Base-by-base conservation (phyloP, 2,113 vertebrate genomes). In the Siniperca chuatsi region DNA sequence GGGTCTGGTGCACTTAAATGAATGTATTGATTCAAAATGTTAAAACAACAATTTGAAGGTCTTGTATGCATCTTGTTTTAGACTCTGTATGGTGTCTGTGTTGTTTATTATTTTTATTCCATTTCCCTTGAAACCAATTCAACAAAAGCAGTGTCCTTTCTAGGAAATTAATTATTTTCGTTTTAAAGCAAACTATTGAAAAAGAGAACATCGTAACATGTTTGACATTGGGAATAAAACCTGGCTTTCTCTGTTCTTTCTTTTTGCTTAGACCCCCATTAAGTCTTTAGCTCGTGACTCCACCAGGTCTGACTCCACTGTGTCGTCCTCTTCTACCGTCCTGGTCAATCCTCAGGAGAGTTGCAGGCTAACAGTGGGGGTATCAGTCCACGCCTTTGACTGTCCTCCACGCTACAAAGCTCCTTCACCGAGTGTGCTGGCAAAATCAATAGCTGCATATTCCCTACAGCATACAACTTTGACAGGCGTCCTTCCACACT, bases 381-480 rank as follows among this genome's bases (percentile, higher is more conserved):
- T 76, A 84, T 86, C 83, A 44, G 73, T 71, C 65, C 72, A 67
- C 25, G 86, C 73, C 90, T 94, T 91, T 90, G 81, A 88, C 78
- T 85, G 91, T 70, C 90, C 92, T 91, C 81, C 71, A 83, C 20
- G 48, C 84, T 72, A 85, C 86, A 91, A 83, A 91, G 81, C 70
- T 62, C 58, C 75, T 82, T 64, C 69, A 69, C 64, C 12, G 33
- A 64, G 29, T 64, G 35, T 77, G 57, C 81, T 55, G 76, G 55
- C 66, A 71, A 91, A 92, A 93, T 94, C 93, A 79, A 94, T 94
- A 82, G 70, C 25, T 12, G 44, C 57, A 81, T 82, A 87, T 81
- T 89, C 88, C 91, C 87, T 10, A 25, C 21, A 55, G 79, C 75
- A 13, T 84, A 83, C 85, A 79, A 79, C 83, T 87, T 87, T 87